These are phyloP conservation scores for Drusus annulatus DNA, from an alignment of 1,140 invertebrate species.

Conservation along the genomic window DNA sequence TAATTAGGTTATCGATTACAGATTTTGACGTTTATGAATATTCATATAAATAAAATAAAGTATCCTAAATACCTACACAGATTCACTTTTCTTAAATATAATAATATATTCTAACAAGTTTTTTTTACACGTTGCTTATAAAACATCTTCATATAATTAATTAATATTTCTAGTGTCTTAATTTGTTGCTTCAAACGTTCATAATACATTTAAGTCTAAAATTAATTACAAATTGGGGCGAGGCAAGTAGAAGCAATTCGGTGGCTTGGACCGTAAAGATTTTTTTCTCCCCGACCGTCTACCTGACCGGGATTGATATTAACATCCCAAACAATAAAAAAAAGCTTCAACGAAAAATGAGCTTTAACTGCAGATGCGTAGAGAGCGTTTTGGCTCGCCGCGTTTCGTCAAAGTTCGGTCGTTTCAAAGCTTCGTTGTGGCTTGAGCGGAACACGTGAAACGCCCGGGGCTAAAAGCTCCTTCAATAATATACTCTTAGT, in stretches of 20 bases:
- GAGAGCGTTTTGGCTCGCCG: neutral
- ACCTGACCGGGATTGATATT: constrained; percentile 43
- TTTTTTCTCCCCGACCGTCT: constrained; percentile 40
- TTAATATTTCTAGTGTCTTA: neutral
- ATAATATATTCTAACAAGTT: no score
- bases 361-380: neutral
- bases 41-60: no score
- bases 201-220: neutral
- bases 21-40: no score
- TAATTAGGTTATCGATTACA: no score
- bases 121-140: no score
- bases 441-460: constrained; percentile 58
- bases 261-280: constrained; percentile 16
- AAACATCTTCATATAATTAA: no score
- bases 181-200: neutral
- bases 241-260: constrained; percentile 2
- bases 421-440: neutral
- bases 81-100: no score
- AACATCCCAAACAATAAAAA: neutral
- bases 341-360: constrained; percentile 10
- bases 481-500: constrained; percentile 26
- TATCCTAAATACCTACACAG: no score
- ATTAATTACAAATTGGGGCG: constrained; percentile 18
- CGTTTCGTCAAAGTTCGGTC: neutral
- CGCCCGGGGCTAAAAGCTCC: constrained; percentile 55